phyloP scores from a whole-genome alignment of 2,113 vertebrate genomes.

The Hiodon alosoides region DNA sequence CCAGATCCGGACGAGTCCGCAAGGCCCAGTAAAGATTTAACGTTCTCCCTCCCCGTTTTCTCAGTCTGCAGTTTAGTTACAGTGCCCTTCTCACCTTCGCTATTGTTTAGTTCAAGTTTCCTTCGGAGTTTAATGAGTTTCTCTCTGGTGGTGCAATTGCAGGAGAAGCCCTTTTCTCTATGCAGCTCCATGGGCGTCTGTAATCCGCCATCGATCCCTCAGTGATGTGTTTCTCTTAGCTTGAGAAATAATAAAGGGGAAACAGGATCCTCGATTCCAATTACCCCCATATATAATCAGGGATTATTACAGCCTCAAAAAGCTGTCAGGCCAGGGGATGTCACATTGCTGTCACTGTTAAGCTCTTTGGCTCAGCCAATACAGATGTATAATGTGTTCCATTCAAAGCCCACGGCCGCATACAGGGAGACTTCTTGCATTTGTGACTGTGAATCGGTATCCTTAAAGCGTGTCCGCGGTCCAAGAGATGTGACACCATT shows the following conservation, averaged over 20 bases:
- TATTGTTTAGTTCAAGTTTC: constrained; percentile 34
- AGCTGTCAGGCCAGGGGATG: constrained; percentile 41
- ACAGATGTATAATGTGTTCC: background rate
- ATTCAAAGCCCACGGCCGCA: background rate
- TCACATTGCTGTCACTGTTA: constrained; percentile 37
- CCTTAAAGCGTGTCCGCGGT: too few relatives aligned
- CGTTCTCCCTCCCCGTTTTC: constrained; percentile 21
- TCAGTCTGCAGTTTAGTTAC: constrained; percentile 30
- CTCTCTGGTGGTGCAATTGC: constrained; percentile 37
- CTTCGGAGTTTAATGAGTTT: constrained; percentile 58
- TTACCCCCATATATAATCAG: constrained; percentile 62
- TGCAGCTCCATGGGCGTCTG: constrained; percentile 64
- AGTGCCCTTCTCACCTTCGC: constrained; percentile 50
- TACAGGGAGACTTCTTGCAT: background rate
- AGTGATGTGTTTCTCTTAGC: constrained; percentile 67
- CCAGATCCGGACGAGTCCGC: constrained; percentile 52
- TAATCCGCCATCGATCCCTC: constrained; percentile 70
- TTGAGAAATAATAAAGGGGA: constrained; percentile 61
- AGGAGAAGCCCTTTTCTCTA: constrained; percentile 60
- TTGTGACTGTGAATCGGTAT: too few relatives aligned
- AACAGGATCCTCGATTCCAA: constrained; percentile 53
- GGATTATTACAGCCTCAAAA: constrained; percentile 55
- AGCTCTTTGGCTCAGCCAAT: constrained; percentile 27
- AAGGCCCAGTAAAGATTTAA: constrained; percentile 51
- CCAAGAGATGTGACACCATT: too few relatives aligned